Evolutionary conservation across 2,113 vertebrate genomes (phyloP).

Genomic region (Cygnus atratus): DNA sequence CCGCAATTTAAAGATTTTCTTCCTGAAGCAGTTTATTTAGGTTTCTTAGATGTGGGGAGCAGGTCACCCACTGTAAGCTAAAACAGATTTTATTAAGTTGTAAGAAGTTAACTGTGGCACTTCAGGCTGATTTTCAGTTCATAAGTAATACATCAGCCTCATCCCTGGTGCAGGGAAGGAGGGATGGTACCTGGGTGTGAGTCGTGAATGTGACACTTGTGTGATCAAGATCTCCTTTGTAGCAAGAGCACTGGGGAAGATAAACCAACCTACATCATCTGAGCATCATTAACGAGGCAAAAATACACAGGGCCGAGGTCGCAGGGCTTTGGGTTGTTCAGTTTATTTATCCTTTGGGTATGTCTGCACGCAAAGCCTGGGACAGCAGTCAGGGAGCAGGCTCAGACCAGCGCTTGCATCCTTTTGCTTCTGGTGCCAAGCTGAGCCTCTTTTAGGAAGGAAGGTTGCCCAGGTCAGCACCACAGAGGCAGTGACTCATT

Average conservation of each 20-base stretch:
- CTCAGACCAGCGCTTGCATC: not conserved
- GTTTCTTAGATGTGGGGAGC: not conserved
- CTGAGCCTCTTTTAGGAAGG: not conserved
- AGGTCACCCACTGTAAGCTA: not conserved
- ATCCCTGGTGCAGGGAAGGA: not conserved
- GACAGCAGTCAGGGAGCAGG: not conserved
- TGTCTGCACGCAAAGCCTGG: not conserved
- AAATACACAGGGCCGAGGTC: not conserved
- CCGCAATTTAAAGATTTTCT: not conserved
- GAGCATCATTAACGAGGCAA: not conserved
- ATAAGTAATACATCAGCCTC: not conserved
- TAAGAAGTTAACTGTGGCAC: not conserved
- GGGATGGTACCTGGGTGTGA: accelerated
- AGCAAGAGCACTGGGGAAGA: not conserved
- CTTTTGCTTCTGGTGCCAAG: not conserved
- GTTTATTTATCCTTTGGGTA: not conserved
- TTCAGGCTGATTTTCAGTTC: not conserved
- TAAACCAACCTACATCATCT: not conserved
- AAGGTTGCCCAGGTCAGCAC: conserved; percentile 1
- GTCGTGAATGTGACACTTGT: not conserved
- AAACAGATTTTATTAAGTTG: not conserved
- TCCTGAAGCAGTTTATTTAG: not conserved
- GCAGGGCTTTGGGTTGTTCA: not conserved
- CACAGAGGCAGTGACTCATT: not conserved
- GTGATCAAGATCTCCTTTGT: not conserved